Percentiles rank a stretch among this genome's conserved stretches.
phyloP scores from a whole-genome alignment of 2,113 vertebrate species.

The Petroica traversi region DNA sequence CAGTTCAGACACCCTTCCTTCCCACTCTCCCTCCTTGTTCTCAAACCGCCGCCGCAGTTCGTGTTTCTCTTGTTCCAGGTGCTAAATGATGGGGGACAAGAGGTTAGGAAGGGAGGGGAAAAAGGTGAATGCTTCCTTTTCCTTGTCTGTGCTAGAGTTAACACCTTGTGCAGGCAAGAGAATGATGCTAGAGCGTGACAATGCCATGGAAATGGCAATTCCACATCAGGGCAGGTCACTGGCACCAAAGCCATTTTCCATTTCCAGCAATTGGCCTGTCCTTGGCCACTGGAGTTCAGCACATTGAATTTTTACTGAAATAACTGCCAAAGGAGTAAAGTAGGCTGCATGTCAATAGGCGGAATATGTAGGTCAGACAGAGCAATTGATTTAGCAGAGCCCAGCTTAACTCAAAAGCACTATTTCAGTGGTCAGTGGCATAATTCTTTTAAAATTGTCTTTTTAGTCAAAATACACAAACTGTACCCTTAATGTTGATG shows the following conservation, averaged over 20 bases:
- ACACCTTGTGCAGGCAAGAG: neutral
- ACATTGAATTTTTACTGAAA: slow-evolving; percentile 31
- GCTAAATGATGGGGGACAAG: slow-evolving; percentile 64
- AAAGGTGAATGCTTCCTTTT: neutral
- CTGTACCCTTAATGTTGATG: neutral
- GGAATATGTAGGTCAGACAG: slow-evolving; percentile 21
- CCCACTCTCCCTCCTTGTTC: slow-evolving; percentile 95
- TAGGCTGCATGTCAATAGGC: slow-evolving; percentile 7
- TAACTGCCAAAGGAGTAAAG: slow-evolving; percentile 41
- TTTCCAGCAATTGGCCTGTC: neutral
- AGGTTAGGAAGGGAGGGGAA: neutral
- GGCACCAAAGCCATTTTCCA: neutral
- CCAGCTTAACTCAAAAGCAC: neutral
- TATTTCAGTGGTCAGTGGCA: neutral
- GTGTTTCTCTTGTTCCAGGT: slow-evolving; percentile 96
- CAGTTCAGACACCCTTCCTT: slow-evolving; percentile 93
- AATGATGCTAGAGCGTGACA: neutral
- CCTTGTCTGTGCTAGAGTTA: neutral
- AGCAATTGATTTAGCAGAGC: slow-evolving; percentile 25
- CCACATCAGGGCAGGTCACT: neutral
- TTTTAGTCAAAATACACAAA: neutral
- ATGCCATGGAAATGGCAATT: neutral
- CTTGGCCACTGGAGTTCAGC: slow-evolving; percentile 15
- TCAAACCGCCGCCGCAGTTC: slow-evolving; percentile 90
- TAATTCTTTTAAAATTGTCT: neutral